Conservation (phyloP, 2,888 invertebrate species). For the Pachydiplax longipennis region DNA sequence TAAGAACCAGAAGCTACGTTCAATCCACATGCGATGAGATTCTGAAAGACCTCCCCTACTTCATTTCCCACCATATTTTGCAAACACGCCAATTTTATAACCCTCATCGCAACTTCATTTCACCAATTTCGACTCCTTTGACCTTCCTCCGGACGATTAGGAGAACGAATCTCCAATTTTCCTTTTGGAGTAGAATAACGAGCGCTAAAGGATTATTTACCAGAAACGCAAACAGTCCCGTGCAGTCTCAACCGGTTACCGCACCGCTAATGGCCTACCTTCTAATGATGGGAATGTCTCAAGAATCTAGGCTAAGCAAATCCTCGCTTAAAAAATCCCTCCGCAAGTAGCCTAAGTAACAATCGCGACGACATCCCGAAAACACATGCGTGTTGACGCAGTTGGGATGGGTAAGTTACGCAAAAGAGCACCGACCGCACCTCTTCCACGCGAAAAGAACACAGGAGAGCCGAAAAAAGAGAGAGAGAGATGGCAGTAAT, state of each 20-base stretch:
- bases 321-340: not conserved
- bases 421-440: not conserved
- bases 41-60: too few relatives aligned
- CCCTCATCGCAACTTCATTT: too few relatives aligned
- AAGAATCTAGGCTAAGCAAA: slow-evolving; percentile 14
- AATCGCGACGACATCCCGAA: not conserved
- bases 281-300: not conserved
- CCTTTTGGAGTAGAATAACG: too few relatives aligned
- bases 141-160: too few relatives aligned
- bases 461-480: not conserved
- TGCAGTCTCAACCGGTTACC: not conserved
- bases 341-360: not conserved
- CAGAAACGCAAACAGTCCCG: not conserved
- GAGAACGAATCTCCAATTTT: too few relatives aligned
- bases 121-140: too few relatives aligned
- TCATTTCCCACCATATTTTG: too few relatives aligned
- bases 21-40: too few relatives aligned
- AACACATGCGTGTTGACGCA: not conserved
- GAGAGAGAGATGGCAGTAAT: not conserved
- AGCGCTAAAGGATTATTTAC: not conserved
- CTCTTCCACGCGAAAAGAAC: not conserved
- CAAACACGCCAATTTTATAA: too few relatives aligned
- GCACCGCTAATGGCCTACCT: not conserved
- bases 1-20: too few relatives aligned
- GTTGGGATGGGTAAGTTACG: not conserved